These are phyloP conservation scores for Orchesellides sinensis DNA, from an alignment of 2,888 invertebrate species.

Conservation along the genomic window DNA sequence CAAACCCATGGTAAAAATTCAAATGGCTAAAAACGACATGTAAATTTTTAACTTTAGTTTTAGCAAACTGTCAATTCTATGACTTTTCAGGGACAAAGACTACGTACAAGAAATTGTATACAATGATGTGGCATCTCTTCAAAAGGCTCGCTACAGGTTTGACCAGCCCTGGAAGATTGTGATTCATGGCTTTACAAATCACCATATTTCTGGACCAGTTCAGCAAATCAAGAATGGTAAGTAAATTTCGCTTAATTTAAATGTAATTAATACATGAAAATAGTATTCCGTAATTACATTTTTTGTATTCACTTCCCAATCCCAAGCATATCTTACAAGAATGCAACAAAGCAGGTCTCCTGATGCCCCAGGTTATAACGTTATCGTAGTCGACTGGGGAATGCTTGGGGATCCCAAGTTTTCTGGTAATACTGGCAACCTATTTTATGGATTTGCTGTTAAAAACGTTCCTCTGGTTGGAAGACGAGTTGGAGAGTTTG, in stretches of 20 bases:
- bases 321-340: constrained; percentile 38
- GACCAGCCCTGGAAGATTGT: constrained; percentile 53
- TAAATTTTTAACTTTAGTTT: background rate
- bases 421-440: constrained; percentile 33
- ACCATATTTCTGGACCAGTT: constrained; percentile 51
- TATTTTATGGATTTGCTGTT: constrained; percentile 59
- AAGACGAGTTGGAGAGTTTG: constrained; percentile 57
- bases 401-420: constrained; percentile 62
- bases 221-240: constrained; percentile 64
- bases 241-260: background rate
- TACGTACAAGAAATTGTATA: constrained; percentile 58
- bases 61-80: background rate
- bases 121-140: constrained; percentile 40
- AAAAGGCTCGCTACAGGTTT: constrained; percentile 19
- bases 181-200: constrained; percentile 64
- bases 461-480: constrained; percentile 64
- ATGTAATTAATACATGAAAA: too few species aligned
- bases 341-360: constrained; percentile 28
- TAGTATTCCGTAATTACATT: background rate
- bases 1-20: background rate
- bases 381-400: constrained; percentile 63
- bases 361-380: constrained; percentile 55
- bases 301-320: background rate
- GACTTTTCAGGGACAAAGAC: constrained; percentile 28
- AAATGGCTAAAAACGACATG: background rate